phyloP scores from a whole-genome alignment of 1,140 invertebrate species.

The Ephestia elutella region DNA sequence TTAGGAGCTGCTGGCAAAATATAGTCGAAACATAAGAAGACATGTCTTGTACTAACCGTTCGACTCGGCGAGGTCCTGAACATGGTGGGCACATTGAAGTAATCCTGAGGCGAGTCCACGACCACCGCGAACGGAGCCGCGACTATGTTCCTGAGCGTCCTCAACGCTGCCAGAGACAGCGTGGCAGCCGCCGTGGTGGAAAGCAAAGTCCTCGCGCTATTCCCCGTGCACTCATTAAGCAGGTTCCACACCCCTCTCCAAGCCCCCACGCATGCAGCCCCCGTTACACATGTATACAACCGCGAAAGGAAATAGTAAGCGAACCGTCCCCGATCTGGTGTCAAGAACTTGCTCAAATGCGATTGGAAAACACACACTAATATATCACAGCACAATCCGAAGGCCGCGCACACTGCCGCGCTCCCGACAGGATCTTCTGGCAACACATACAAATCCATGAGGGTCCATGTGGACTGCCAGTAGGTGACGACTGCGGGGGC shows the following conservation, averaged over 20 bases:
- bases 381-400: slow-evolving; percentile 81
- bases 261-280: slow-evolving; percentile 86
- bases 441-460: slow-evolving; percentile 83
- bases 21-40: no score
- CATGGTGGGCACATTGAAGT: slow-evolving; percentile 89
- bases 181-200: slow-evolving; percentile 78
- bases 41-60: slow-evolving; percentile 5
- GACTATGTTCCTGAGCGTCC: slow-evolving; percentile 84
- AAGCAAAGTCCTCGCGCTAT: slow-evolving; percentile 75
- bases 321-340: slow-evolving; percentile 80
- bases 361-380: slow-evolving; percentile 80
- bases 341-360: slow-evolving; percentile 75
- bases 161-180: slow-evolving; percentile 78
- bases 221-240: slow-evolving; percentile 82
- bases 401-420: slow-evolving; percentile 77
- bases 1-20: no score
- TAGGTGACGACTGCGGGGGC: slow-evolving; percentile 88
- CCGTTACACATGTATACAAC: slow-evolving; percentile 83
- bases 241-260: slow-evolving; percentile 88
- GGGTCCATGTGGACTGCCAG: slow-evolving; percentile 89
- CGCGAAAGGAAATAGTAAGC: slow-evolving; percentile 83
- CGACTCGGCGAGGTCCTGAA: slow-evolving; percentile 74
- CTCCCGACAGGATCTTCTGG: slow-evolving; percentile 76
- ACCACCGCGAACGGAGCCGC: slow-evolving; percentile 86
- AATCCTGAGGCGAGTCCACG: slow-evolving; percentile 82